These are phyloP conservation scores for Leucopternis melanops DNA, from an alignment of 2,113 vertebrate genomes.

Conservation along the genomic window DNA sequence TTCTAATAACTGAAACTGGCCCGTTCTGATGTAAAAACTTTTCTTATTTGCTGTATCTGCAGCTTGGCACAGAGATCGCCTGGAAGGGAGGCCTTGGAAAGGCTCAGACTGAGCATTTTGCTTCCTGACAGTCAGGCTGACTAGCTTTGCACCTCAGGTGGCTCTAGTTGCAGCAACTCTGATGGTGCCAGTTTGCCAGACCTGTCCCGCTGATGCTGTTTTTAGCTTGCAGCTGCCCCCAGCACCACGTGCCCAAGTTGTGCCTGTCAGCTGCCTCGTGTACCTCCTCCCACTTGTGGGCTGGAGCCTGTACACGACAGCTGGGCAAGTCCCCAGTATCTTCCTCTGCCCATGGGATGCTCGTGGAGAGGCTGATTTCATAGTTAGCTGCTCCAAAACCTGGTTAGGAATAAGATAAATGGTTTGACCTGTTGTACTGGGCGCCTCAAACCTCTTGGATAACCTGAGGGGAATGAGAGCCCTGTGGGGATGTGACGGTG, in stretches of 20 bases:
- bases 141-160: not conserved
- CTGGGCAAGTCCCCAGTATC: not conserved
- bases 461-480: not conserved
- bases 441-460: not conserved
- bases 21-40: not conserved
- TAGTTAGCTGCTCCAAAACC: not conserved
- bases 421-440: not conserved
- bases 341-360: not conserved
- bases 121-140: not conserved
- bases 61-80: not conserved
- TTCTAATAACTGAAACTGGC: not conserved
- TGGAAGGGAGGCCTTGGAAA: not conserved
- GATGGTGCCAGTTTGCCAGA: not conserved
- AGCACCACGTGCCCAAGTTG: accelerated
- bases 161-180: not conserved
- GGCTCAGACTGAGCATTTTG: not conserved
- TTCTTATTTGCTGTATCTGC: not conserved
- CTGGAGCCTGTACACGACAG: accelerated
- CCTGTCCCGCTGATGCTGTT: accelerated
- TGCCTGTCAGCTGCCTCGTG: not conserved
- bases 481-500: not conserved
- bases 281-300: not conserved
- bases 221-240: not conserved
- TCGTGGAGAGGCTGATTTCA: not conserved
- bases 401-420: not conserved